Conservation (phyloP, 2,113 vertebrate genomes). For the Lynx canadensis region DNA sequence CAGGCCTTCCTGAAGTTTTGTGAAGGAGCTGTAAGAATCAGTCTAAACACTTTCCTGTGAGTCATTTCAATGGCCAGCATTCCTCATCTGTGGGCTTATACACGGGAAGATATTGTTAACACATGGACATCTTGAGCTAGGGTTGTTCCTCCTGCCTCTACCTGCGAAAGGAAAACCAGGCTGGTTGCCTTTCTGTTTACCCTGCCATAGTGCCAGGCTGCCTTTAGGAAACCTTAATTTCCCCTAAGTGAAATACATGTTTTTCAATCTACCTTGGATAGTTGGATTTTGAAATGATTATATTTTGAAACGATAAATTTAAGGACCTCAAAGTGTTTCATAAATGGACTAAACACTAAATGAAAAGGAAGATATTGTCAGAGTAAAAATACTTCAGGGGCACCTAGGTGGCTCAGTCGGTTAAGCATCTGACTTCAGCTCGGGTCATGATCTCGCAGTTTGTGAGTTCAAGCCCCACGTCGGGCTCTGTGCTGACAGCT, state of each 20-base stretch:
- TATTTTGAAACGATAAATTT: background rate
- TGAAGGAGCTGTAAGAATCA: background rate
- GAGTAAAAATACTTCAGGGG: background rate
- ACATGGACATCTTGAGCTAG: background rate
- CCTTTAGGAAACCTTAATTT: background rate
- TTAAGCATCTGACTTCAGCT: no score
- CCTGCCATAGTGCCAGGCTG: fast-evolving
- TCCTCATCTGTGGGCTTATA: background rate
- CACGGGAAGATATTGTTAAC: fast-evolving
- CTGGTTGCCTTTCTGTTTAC: background rate
- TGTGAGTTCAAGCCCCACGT: no score
- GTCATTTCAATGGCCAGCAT: no score
- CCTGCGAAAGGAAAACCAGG: background rate
- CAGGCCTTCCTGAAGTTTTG: background rate
- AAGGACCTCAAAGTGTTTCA: background rate
- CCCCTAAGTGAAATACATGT: background rate
- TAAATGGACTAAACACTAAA: background rate
- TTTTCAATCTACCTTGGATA: background rate
- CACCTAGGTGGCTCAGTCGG: no score
- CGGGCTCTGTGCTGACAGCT: no score
- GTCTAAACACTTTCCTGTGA: background rate
- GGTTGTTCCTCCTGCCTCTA: background rate
- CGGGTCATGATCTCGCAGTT: no score
- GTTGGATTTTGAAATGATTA: background rate
- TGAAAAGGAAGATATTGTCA: background rate